phyloP scores from a whole-genome alignment of 1,140 invertebrate species.

The Proctacanthus coquilletti region DNA sequence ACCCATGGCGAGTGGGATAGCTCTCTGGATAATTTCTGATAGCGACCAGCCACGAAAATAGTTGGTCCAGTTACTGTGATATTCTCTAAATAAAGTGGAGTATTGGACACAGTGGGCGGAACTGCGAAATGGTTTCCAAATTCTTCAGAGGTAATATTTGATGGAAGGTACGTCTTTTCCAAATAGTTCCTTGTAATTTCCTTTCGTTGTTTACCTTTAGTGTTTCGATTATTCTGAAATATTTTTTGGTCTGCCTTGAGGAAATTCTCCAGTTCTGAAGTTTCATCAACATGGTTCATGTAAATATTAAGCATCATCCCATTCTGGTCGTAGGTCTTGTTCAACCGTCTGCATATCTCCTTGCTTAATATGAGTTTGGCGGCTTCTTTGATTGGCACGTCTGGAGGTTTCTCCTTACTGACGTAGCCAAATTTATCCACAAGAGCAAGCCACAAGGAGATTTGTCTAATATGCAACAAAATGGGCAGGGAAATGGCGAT shows the following conservation, averaged over 20 bases:
- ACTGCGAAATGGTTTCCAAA: conserved; percentile 32
- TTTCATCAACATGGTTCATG: conserved; percentile 16
- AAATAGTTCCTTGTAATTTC: conserved; percentile 37
- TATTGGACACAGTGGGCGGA: conserved; percentile 31
- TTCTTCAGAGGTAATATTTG: conserved; percentile 26
- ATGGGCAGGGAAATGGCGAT: conserved; percentile 30
- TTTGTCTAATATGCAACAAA: conserved; percentile 26
- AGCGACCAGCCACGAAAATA: conserved; percentile 52
- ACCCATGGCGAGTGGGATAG: conserved; percentile 92
- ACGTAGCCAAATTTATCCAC: conserved; percentile 23
- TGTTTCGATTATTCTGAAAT: conserved; percentile 12
- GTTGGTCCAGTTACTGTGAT: conserved; percentile 35
- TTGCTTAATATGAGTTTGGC: conserved; percentile 21
- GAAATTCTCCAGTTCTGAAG: conserved; percentile 12
- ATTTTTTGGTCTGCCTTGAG: conserved; percentile 11
- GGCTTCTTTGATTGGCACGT: conserved; percentile 26
- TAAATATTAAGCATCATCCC: conserved; percentile 24
- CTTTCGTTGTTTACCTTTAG: conserved; percentile 12
- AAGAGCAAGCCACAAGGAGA: conserved; percentile 31
- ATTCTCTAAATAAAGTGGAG: conserved; percentile 26
- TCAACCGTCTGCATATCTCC: conserved; percentile 15
- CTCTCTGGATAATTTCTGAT: conserved; percentile 73
- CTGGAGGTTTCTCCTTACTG: conserved; percentile 13
- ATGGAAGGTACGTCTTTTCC: conserved; percentile 31
- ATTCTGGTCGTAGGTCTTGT: conserved; percentile 19